A percentile compares a stretch with the other conserved stretches of the same genome.
Conservation (phyloP, 2,113 vertebrate species). For the Dipodomys spectabilis region DNA sequence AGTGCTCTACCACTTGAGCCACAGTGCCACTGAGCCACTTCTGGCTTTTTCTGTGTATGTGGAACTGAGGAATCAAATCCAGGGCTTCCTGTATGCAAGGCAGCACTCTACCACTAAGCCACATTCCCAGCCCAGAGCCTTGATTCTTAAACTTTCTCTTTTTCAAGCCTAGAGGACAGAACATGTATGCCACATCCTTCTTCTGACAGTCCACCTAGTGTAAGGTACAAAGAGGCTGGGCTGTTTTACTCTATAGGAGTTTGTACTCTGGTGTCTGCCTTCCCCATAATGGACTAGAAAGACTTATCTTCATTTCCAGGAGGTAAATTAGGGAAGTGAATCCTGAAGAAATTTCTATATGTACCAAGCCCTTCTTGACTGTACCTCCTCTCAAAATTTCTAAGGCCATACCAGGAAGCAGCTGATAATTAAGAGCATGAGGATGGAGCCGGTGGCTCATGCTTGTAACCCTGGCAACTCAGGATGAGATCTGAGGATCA, state of each 20-base stretch:
- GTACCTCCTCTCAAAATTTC: background rate
- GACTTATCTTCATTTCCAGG: background rate
- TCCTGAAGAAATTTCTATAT: background rate
- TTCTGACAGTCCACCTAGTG: background rate
- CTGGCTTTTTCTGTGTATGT: too few species aligned
- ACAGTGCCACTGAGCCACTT: too few species aligned
- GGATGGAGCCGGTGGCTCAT: too few species aligned
- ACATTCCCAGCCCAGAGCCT: too few species aligned
- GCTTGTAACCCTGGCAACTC: too few species aligned
- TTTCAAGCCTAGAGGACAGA: background rate
- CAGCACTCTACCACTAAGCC: too few species aligned
- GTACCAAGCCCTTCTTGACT: background rate
- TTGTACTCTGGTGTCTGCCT: background rate
- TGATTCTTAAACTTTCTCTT: background rate
- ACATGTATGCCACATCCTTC: background rate
- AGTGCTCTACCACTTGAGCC: too few species aligned
- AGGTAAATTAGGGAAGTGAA: background rate
- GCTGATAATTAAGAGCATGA: too few species aligned
- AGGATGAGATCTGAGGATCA: background rate
- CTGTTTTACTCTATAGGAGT: background rate
- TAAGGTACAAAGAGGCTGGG: background rate
- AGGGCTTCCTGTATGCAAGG: too few species aligned
- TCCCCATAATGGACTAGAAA: background rate
- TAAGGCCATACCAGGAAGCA: background rate
- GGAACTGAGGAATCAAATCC: too few species aligned